These are phyloP conservation scores for Neoarius graeffei DNA, from an alignment of 2,113 vertebrate species.

Conservation along the genomic window DNA sequence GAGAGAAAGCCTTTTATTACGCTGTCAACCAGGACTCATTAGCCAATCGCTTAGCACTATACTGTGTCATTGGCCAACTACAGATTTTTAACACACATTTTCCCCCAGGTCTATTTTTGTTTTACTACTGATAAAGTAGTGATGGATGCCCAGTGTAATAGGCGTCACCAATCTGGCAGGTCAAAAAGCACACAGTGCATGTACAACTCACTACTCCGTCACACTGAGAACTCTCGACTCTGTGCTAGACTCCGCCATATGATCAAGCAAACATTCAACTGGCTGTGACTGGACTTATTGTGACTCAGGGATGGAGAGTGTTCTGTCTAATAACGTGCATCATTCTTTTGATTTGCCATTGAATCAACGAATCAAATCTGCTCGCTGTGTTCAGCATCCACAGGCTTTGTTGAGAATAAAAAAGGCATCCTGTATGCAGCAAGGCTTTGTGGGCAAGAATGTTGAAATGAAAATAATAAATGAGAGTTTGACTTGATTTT, in stretches of 20 bases:
- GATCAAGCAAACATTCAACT: not conserved
- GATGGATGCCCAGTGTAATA: conserved; percentile 13
- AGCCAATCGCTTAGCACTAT: conserved; percentile 47
- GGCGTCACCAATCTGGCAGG: not conserved
- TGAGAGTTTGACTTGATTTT: not conserved
- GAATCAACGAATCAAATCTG: not conserved
- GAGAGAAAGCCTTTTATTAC: conserved; percentile 31
- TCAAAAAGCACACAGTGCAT: not conserved
- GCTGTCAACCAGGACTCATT: conserved; percentile 38
- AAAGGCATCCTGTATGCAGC: not conserved
- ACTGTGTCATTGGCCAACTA: conserved; percentile 33
- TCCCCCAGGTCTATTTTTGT: not conserved
- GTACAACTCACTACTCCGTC: not conserved
- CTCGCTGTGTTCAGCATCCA: not conserved
- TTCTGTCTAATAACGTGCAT: not conserved
- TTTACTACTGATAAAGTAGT: conserved; percentile 1
- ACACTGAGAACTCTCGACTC: not conserved
- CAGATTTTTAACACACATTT: not conserved
- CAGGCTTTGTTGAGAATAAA: not conserved
- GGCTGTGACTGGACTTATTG: not conserved
- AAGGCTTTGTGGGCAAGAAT: not conserved
- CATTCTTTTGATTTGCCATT: not conserved
- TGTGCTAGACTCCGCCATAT: conserved; percentile 1
- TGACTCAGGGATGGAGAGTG: not conserved
- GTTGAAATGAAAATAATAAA: not conserved